These are phyloP conservation scores for Acanthisitta chloris DNA, from an alignment of 2,113 vertebrate species.

Conservation along the genomic window DNA sequence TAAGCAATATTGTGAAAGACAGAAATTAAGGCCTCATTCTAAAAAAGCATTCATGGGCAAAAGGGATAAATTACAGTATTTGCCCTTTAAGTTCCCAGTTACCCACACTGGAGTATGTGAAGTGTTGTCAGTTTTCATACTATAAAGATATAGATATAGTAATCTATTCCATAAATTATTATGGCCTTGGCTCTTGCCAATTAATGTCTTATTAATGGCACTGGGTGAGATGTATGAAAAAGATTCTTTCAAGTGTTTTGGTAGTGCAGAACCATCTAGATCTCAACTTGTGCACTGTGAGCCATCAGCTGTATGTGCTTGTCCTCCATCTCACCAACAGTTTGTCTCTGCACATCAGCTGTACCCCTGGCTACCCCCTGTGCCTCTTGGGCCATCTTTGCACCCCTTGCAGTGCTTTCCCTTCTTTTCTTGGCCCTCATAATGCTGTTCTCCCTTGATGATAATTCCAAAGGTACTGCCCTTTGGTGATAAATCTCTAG, in stretches of 20 bases:
- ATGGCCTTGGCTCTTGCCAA: neutral
- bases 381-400: neutral
- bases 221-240: neutral
- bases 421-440: neutral
- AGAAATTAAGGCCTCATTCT: neutral
- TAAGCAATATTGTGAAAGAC: neutral
- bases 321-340: neutral
- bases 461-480: neutral
- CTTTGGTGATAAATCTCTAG: neutral
- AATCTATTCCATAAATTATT: neutral
- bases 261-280: neutral
- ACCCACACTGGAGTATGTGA: neutral
- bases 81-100: neutral
- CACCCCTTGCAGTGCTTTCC: neutral
- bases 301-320: neutral
- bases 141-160: too few species aligned
- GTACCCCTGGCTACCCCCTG: neutral
- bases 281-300: accelerated
- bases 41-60: neutral
- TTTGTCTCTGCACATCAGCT: neutral
- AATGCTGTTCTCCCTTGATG: neutral
- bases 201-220: neutral
- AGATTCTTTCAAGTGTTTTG: neutral
- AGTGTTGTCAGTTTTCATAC: neutral
- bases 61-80: neutral